These are phyloP conservation scores for Mohoua ochrocephala DNA, from an alignment of 2,113 vertebrate species.

Conservation along the genomic window DNA sequence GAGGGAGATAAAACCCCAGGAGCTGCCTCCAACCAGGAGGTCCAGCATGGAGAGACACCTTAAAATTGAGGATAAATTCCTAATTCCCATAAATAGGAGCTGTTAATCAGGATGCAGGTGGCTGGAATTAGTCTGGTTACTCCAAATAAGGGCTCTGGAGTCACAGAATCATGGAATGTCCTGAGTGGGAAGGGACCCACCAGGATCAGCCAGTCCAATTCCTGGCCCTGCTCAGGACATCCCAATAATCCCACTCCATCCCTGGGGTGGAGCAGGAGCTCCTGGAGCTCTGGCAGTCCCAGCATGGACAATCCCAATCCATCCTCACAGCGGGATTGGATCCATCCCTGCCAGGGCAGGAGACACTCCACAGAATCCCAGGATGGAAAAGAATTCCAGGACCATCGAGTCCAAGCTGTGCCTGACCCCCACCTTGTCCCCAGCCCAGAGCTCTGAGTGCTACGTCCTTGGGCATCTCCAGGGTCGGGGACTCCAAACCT, in stretches of 20 bases:
- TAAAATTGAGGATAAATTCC: neutral
- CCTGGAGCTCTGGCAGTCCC: neutral
- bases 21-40: neutral
- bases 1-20: neutral
- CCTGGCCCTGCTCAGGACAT: neutral
- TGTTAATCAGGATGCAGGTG: neutral
- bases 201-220: neutral
- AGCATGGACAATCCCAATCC: neutral
- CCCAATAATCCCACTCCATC: neutral
- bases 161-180: neutral
- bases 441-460: neutral
- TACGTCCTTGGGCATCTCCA: neutral
- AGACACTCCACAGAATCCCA: neutral
- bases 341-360: neutral
- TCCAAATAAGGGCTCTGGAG: neutral
- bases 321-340: neutral
- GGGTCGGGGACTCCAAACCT: neutral
- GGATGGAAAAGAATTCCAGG: neutral
- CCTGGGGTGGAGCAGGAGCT: too few species aligned
- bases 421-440: neutral
- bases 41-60: neutral
- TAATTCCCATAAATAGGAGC: neutral
- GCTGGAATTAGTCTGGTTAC: neutral
- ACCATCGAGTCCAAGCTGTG: rapidly evolving
- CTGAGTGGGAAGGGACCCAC: neutral